phyloP scores from a whole-genome alignment of 1,140 invertebrate species.

The Leptinotarsa lineolata region DNA sequence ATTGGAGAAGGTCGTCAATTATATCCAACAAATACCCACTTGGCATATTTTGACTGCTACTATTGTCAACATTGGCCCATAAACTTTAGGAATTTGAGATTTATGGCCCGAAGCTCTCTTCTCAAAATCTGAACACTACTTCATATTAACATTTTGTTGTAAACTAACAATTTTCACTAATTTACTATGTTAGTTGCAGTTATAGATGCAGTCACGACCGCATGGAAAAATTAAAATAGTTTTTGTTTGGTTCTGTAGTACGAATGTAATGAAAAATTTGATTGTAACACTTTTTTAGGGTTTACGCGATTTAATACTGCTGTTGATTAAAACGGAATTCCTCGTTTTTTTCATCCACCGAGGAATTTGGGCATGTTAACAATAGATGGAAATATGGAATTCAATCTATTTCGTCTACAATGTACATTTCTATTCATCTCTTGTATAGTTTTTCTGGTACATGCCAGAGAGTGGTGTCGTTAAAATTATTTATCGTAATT shows the following conservation, averaged over 20 bases:
- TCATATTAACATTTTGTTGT: conserved; percentile 2
- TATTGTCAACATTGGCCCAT: no score
- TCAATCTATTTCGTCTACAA: neutral
- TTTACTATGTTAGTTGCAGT: conserved; percentile 2
- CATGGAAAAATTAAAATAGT: conserved; percentile 1
- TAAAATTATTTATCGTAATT: neutral
- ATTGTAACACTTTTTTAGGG: conserved; percentile 1
- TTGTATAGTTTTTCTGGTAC: neutral
- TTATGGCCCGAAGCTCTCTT: no score
- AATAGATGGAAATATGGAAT: neutral
- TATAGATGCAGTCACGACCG: conserved; percentile 7
- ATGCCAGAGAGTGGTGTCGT: conserved; percentile 4
- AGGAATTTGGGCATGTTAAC: neutral
- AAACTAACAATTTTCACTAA: conserved; percentile 2
- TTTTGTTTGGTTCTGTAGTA: neutral
- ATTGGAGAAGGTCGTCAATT: no score
- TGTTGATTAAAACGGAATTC: neutral
- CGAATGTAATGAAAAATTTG: neutral
- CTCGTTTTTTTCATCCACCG: neutral
- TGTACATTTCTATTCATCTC: neutral
- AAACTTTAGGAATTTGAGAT: no score
- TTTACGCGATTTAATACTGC: neutral
- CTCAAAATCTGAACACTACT: neutral
- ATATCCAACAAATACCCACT: no score
- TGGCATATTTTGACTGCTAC: no score